Conservation (phyloP, 1,140 invertebrate genomes). For the Harpegnathos saltator region DNA sequence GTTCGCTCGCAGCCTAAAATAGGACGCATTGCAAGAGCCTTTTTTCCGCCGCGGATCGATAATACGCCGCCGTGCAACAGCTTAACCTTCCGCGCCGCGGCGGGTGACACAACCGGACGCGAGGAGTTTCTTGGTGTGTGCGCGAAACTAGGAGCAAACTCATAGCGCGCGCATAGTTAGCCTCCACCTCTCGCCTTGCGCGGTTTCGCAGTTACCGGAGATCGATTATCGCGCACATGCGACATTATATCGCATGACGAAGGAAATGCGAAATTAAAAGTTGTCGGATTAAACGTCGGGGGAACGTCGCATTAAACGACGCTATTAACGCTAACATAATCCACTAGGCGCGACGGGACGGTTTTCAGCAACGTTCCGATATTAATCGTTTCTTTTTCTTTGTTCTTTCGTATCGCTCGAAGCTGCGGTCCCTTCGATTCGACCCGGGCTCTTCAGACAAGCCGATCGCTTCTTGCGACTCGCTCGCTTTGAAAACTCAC, state of each 20-base stretch:
- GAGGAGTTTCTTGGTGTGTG: slow-evolving; percentile 51
- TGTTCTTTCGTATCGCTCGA: no score
- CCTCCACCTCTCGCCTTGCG: neutral
- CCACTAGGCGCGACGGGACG: neutral
- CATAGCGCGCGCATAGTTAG: slow-evolving; percentile 34
- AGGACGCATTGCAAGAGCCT: slow-evolving; percentile 60
- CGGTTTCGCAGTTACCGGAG: slow-evolving; percentile 18
- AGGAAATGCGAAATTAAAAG: slow-evolving; percentile 28
- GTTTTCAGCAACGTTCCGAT: neutral
- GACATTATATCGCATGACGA: slow-evolving; percentile 3
- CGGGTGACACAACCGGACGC: slow-evolving; percentile 30
- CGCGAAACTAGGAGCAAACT: slow-evolving; percentile 40
- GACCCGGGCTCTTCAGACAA: no score
- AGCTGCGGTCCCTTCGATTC: no score
- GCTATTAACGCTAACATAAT: neutral
- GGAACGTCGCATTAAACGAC: neutral
- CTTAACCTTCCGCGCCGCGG: slow-evolving; percentile 48
- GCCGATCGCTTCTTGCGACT: no score
- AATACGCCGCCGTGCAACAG: slow-evolving; percentile 60
- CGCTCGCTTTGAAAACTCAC: no score
- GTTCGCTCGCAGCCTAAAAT: slow-evolving; percentile 62
- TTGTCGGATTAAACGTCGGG: neutral
- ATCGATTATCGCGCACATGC: slow-evolving; percentile 44
- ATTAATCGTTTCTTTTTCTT: neutral
- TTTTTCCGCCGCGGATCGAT: slow-evolving; percentile 65